These are phyloP conservation scores for Rutilus rutilus DNA, from an alignment of 2,113 vertebrate genomes.

Conservation along the genomic window DNA sequence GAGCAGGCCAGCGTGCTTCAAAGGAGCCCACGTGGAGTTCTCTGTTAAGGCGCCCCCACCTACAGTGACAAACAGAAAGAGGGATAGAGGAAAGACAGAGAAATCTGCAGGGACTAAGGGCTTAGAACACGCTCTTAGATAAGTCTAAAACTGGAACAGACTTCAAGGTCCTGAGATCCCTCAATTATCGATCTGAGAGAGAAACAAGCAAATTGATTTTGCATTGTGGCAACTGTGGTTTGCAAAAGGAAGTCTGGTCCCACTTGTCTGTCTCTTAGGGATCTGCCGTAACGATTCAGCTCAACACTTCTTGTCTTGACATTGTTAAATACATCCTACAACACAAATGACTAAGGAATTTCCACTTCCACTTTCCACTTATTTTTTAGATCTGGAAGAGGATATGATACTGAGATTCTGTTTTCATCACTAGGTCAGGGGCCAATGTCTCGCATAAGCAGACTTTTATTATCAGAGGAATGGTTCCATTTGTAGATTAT, in stretches of 20 bases:
- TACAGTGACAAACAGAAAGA: conserved; percentile 16
- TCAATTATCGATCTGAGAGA: conserved; percentile 49
- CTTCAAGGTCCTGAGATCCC: conserved; percentile 42
- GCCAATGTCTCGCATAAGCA: neutral
- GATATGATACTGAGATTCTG: conserved; percentile 6
- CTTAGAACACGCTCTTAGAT: conserved; percentile 34
- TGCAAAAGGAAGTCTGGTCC: conserved; percentile 3
- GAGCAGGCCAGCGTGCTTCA: conserved; percentile 57
- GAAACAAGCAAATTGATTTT: conserved; percentile 57
- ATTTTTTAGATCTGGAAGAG: neutral
- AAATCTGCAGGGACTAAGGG: neutral
- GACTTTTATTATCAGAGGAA: neutral
- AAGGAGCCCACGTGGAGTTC: conserved; percentile 47
- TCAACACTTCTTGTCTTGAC: neutral
- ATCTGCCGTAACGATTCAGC: neutral
- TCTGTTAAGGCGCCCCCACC: conserved; percentile 55
- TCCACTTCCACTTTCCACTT: neutral
- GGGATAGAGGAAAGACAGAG: neutral
- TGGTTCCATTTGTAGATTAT: neutral
- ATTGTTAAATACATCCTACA: conserved; percentile 11
- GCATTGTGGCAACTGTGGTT: conserved; percentile 17
- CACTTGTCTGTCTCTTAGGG: conserved; percentile 6
- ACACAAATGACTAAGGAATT: neutral
- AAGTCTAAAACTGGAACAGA: conserved; percentile 17
- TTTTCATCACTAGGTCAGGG: neutral